Conservation (phyloP, 2,113 vertebrate species). For the Sclerurus mexicanus region DNA sequence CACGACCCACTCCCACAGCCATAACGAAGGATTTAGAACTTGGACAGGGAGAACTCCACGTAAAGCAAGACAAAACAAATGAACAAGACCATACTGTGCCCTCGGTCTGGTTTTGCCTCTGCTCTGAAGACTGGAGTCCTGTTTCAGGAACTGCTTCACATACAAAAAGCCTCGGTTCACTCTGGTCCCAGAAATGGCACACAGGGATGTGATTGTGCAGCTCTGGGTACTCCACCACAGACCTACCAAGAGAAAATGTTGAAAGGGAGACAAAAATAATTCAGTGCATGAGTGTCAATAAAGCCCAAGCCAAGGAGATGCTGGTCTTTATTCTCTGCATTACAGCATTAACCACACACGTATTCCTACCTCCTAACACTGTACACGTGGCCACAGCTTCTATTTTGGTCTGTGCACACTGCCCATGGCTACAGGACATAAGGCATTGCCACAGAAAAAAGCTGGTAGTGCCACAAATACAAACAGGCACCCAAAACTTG, state of each 20-base stretch:
- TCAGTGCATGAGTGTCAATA: not conserved
- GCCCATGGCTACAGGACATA: not conserved
- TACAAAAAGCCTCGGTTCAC: constrained; percentile 89
- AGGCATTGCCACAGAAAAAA: not conserved
- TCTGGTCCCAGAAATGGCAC: constrained; percentile 93
- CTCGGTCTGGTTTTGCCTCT: not conserved
- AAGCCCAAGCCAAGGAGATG: not conserved
- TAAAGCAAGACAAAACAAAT: not conserved
- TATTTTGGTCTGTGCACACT: not conserved
- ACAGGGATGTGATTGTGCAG: constrained; percentile 76
- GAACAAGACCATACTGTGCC: constrained; percentile 48
- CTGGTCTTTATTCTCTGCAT: not conserved
- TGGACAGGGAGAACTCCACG: not conserved
- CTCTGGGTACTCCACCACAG: constrained; percentile 60
- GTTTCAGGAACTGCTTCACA: constrained; percentile 80
- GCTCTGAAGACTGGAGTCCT: not conserved
- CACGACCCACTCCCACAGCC: not conserved
- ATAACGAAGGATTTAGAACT: not conserved
- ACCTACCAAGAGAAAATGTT: constrained; percentile 61
- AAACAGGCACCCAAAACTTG: not conserved
- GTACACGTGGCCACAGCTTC: not conserved
- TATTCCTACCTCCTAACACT: not conserved
- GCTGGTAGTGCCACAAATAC: not conserved
- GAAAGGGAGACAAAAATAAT: not conserved
- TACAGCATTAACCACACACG: not conserved